phyloP scores from a whole-genome alignment of 2,113 vertebrate genomes.

The Perca flavescens region DNA sequence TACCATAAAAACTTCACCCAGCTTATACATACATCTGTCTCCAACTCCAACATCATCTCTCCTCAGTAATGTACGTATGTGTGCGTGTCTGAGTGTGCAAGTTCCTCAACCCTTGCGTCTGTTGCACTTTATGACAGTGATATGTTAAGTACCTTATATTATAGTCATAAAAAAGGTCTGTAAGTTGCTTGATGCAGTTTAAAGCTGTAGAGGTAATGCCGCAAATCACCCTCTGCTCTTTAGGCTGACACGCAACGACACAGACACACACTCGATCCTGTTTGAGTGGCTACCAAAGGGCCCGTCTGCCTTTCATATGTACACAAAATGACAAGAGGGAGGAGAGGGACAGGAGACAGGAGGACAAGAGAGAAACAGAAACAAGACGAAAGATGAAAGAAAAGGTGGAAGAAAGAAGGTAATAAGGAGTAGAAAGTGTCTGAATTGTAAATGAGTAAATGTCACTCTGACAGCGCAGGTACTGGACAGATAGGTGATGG shows the following conservation, averaged over 20 bases:
- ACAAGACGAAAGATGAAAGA: conserved; percentile 68
- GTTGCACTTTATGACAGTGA: conserved; percentile 71
- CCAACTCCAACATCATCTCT: conserved; percentile 26
- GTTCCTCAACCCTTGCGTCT: conserved; percentile 39
- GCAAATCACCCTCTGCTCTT: conserved; percentile 76
- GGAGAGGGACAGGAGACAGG: conserved; percentile 52
- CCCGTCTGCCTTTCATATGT: conserved; percentile 57
- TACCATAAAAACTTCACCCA: conserved; percentile 62
- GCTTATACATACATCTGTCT: conserved; percentile 54
- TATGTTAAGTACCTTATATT: conserved; percentile 77
- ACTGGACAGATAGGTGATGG: conserved; percentile 61
- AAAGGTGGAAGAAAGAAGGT: conserved; percentile 62
- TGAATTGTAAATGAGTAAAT: conserved; percentile 73
- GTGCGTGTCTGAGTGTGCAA: conserved; percentile 24
- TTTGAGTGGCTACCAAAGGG: conserved; percentile 62
- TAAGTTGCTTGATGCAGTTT: conserved; percentile 76
- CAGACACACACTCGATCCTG: conserved; percentile 35
- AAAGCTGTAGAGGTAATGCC: conserved; percentile 76
- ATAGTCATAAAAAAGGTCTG: conserved; percentile 72
- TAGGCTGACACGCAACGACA: conserved; percentile 44
- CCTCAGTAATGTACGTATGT: conserved; percentile 18
- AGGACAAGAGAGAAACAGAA: conserved; percentile 57
- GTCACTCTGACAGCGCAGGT: conserved; percentile 52
- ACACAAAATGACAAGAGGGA: conserved; percentile 63
- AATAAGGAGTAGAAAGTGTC: conserved; percentile 65